Conservation (phyloP, 2,888 invertebrate species). For the Eristalis arbustorum region DNA sequence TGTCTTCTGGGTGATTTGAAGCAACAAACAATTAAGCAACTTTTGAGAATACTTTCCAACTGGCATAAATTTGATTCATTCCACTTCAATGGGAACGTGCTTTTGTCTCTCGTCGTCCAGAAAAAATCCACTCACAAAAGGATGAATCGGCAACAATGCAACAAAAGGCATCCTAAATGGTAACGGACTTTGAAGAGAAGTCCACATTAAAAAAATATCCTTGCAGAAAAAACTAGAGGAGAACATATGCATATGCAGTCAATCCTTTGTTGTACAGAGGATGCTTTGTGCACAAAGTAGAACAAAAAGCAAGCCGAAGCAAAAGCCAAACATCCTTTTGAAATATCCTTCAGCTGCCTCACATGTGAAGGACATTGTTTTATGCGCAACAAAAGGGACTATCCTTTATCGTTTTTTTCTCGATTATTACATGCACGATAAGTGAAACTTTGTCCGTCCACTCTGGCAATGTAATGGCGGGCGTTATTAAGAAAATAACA, state of each 20-base stretch:
- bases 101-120: conserved; percentile 50
- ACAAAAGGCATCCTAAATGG: conserved; percentile 67
- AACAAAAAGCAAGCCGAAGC: conserved; percentile 54
- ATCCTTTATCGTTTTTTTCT: conserved; percentile 5
- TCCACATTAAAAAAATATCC: conserved; percentile 56
- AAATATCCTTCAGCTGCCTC: conserved; percentile 16
- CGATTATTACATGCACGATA: conserved; percentile 32
- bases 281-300: conserved; percentile 53
- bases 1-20: not conserved
- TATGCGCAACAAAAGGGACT: conserved; percentile 38
- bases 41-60: not conserved
- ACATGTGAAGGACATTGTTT: conserved; percentile 54
- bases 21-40: not conserved
- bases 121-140: conserved; percentile 23
- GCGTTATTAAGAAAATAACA: conserved; percentile 36
- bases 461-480: conserved; percentile 4
- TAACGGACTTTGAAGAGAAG: conserved; percentile 46
- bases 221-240: conserved; percentile 1
- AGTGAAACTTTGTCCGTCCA: conserved; percentile 21
- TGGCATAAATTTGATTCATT: conserved; percentile 3
- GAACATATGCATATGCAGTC: not conserved
- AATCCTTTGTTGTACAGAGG: conserved; percentile 57
- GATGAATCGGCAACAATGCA: conserved; percentile 63
- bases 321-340: conserved; percentile 64
- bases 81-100: conserved; percentile 31